These are phyloP conservation scores for Gasterosteus aculeatus DNA, from an alignment of 2,113 vertebrate species.

Conservation along the genomic window DNA sequence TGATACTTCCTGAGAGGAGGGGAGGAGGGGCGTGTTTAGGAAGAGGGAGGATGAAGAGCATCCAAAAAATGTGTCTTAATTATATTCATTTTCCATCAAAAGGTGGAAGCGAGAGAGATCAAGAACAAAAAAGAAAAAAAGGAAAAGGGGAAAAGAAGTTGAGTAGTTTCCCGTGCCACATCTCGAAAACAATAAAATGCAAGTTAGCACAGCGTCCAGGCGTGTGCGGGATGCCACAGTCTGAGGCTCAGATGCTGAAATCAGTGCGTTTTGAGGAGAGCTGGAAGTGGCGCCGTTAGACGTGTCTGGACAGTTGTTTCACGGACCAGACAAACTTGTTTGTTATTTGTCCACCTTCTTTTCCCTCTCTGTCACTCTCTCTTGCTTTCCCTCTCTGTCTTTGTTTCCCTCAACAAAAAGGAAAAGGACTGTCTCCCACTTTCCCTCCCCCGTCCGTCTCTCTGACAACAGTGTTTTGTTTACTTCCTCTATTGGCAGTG, in stretches of 20 bases:
- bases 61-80: conserved; percentile 50
- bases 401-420: conserved; percentile 32
- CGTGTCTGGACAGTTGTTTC: conserved; percentile 73
- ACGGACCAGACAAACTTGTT: conserved; percentile 67
- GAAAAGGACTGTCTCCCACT: conserved; percentile 9
- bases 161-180: conserved; percentile 45
- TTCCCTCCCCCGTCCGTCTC: conserved; percentile 41
- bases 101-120: conserved; percentile 29
- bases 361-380: conserved; percentile 24
- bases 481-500: conserved; percentile 44
- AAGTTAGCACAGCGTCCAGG: conserved; percentile 46
- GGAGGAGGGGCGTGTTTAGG: background rate
- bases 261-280: background rate
- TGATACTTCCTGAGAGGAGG: conserved; percentile 52
- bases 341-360: conserved; percentile 44
- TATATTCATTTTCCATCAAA: conserved; percentile 42
- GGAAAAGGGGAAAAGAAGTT: conserved; percentile 10
- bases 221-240: conserved; percentile 48
- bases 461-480: conserved; percentile 61
- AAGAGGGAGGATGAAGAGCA: conserved; percentile 34
- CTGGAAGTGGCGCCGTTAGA: conserved; percentile 35
- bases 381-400: conserved; percentile 34
- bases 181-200: conserved; percentile 48
- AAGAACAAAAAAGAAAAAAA: background rate
- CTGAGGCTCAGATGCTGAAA: conserved; percentile 14